Evolutionary conservation across 1,140 invertebrate species (phyloP), one percentile per base, ranked within the genome.

Genomic region (Sipha flava): DNA sequence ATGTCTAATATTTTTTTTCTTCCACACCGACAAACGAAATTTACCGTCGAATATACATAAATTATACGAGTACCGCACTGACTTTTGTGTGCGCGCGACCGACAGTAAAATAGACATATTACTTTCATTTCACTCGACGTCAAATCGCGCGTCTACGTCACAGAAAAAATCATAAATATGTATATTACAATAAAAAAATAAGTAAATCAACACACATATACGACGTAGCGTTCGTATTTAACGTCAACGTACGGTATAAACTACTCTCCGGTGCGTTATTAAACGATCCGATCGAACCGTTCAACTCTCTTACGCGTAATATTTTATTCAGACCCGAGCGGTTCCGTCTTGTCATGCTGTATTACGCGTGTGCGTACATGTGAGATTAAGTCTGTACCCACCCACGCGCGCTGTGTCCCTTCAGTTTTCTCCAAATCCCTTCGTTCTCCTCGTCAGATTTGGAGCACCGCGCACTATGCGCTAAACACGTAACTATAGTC

Each of bases 241-340:
- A n/a, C n/a, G n/a, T n/a, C n/a, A n/a, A n/a, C n/a, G n/a, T 21
- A 62, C n/a, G 21, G 14, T 34, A 34, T 34, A 31, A 62, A 62
- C 14, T 62, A n/a, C 4, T 59, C 29, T 62, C 31, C 29, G 57
- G 16, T 34, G 57, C 31, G 31, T 34, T 64, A 21, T 21, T 23
- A 73, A 54, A 73, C 45, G n/a, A 12, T 54, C 47, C 70, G 29
- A 21, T 18, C 18, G 14, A 18, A 64, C 21, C 52, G 18, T 49
- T 45, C n/a, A 21, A 21, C 18, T 21, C n/a, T 54, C 47, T 31
- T 57, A 12, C 47, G 47, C 14, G 70, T 34, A 18, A 73, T 54
- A 73, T 73, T 49, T 73, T 73, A 73, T 73, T 73, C 70, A 73
- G 18, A 54, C 29, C 43, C 16, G 3, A 21, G 70, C 31, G 47